Percentiles rank a stretch among this genome's conserved stretches.
Conservation (phyloP, 64 coral and sea anemone species). For the Dendronephthya gigantea region DNA sequence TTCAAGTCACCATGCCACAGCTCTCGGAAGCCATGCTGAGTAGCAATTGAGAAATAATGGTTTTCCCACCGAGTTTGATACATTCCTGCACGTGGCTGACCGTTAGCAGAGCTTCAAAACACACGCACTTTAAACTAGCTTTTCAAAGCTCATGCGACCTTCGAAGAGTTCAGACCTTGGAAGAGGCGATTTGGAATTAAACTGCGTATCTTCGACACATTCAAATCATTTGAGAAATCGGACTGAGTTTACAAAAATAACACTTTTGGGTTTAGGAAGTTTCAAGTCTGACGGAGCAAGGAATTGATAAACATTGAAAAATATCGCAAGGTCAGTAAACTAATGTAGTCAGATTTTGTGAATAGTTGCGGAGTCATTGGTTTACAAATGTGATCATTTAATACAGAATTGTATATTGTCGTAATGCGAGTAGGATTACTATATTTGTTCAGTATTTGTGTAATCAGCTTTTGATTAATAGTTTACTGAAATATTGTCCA, state of each 20-base stretch:
- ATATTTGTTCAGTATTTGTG: not conserved
- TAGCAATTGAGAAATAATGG: not conserved
- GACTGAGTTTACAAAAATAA: too few species aligned
- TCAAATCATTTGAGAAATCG: too few species aligned
- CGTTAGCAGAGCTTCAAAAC: not conserved
- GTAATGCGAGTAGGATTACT: not conserved
- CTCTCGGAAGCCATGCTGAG: not conserved
- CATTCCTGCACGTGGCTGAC: constrained; percentile 1
- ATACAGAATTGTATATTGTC: not conserved
- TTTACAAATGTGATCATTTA: not conserved
- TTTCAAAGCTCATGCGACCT: not conserved
- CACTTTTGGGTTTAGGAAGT: too few species aligned
- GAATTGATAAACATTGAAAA: too few species aligned
- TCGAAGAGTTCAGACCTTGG: not conserved
- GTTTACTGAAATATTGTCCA: not conserved
- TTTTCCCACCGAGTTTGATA: not conserved
- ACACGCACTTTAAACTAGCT: not conserved
- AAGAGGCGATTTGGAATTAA: too few species aligned
- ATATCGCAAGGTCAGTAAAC: not conserved
- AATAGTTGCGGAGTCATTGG: not conserved
- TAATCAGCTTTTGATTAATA: not conserved
- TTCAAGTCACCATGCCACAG: not conserved
- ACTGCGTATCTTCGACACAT: too few species aligned
- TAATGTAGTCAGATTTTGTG: not conserved
- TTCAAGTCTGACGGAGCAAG: too few species aligned